Evolutionary conservation across 2,888 invertebrate species (phyloP).

Genomic region (Eupeodes latifasciatus): DNA sequence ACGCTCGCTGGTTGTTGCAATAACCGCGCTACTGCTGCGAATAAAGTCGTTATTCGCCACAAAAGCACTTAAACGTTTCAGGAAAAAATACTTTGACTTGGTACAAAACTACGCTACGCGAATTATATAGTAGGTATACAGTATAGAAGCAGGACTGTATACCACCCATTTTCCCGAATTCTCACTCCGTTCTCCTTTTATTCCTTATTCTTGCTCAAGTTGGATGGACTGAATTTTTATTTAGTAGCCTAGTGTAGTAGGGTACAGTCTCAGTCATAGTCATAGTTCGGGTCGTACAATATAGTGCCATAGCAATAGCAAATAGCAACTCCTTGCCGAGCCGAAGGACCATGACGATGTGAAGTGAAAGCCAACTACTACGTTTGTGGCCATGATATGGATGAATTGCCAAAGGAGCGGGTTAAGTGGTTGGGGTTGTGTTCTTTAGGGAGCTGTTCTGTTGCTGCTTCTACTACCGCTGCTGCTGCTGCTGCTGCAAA

Average conservation of each 20-base stretch:
- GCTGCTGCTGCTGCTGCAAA: constrained; percentile 26
- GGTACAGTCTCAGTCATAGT: neutral
- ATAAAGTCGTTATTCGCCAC: constrained; percentile 75
- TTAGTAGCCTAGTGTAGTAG: constrained; percentile 46
- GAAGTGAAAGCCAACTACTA: constrained; percentile 70
- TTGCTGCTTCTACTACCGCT: neutral
- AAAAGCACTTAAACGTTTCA: constrained; percentile 76
- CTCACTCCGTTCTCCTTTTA: neutral
- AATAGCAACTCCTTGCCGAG: constrained; percentile 32
- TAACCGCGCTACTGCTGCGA: constrained; percentile 56
- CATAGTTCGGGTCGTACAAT: constrained; percentile 6
- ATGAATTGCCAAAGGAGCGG: constrained; percentile 75
- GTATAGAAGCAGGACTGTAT: neutral
- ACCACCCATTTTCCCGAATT: neutral
- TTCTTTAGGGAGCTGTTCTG: constrained; percentile 33
- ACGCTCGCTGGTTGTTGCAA: constrained; percentile 43
- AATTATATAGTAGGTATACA: neutral
- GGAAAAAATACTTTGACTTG: constrained; percentile 74
- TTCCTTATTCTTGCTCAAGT: neutral
- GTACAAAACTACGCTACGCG: constrained; percentile 54
- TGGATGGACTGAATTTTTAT: constrained; percentile 69
- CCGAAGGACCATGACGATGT: constrained; percentile 50
- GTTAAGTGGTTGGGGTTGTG: constrained; percentile 64
- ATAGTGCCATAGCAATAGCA: too few species aligned
- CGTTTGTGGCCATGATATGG: constrained; percentile 76